Conservation (phyloP, 1,140 invertebrate species). For the Adoxophyes honmai region DNA sequence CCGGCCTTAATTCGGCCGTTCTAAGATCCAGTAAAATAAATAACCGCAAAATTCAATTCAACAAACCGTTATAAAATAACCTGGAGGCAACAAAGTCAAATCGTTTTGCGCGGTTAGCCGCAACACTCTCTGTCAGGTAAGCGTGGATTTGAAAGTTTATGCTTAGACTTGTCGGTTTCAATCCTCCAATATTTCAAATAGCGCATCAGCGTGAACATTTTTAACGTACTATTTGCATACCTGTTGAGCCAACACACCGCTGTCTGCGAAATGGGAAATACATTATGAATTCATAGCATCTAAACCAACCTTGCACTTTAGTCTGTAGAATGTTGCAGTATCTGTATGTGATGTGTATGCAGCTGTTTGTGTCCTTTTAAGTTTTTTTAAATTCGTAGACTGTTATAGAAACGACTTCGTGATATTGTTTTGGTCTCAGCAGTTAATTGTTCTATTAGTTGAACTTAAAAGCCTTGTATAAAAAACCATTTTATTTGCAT, state of each 20-base stretch:
- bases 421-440: no score
- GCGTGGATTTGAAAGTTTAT: constrained; percentile 65
- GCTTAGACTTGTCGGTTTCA: constrained; percentile 52
- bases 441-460: no score
- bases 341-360: no score
- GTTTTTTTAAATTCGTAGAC: no score
- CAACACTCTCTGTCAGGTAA: constrained; percentile 64
- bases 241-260: constrained; percentile 34
- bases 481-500: no score
- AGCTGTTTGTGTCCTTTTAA: no score
- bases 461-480: no score
- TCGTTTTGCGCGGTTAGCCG: constrained; percentile 72
- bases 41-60: constrained; percentile 75
- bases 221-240: constrained; percentile 44
- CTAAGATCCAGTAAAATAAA: constrained; percentile 64
- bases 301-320: no score
- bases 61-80: constrained; percentile 74
- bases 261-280: no score
- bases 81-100: constrained; percentile 67
- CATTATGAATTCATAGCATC: no score
- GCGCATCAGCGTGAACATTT: constrained; percentile 36
- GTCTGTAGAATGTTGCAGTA: no score
- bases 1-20: constrained; percentile 22
- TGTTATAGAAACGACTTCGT: no score
- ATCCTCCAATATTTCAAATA: constrained; percentile 60